Percentiles rank a stretch among this genome's conserved stretches.
These are phyloP conservation scores for Oasisia sp. DNA, from an alignment of 2,888 invertebrate genomes.

Conservation along the genomic window DNA sequence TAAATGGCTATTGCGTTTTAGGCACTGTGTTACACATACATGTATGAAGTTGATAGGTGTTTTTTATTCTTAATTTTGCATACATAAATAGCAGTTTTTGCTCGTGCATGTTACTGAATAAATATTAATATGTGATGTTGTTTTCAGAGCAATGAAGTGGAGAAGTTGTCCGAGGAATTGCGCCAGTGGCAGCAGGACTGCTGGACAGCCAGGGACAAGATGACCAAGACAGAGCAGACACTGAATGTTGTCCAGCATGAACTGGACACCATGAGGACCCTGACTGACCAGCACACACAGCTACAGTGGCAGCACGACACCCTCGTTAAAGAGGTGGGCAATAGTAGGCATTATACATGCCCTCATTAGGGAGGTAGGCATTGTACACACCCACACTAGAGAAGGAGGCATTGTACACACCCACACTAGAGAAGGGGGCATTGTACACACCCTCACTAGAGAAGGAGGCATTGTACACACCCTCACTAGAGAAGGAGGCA, in stretches of 20 bases:
- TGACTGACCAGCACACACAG: not conserved
- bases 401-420: no score
- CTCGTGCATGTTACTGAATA: not conserved
- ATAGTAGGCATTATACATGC: not conserved
- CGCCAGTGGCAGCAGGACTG: not conserved
- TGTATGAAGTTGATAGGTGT: no score
- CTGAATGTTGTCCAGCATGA: not conserved
- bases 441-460: no score
- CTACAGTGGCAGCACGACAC: not conserved
- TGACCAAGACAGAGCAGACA: constrained; percentile 1
- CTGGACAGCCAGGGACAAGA: not conserved
- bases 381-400: no score
- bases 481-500: no score
- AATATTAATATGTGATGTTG: not conserved
- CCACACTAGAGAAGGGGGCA: no score
- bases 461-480: no score
- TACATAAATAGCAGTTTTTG: no score
- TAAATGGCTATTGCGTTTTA: no score
- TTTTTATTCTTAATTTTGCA: no score
- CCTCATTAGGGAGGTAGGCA: no score
- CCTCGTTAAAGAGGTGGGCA: not conserved
- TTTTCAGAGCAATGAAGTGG: not conserved
- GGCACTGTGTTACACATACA: no score
- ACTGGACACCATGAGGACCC: not conserved
- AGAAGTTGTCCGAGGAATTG: not conserved